phyloP scores from a whole-genome alignment of 1,140 invertebrate genomes.

The Cheumatopsyche charites region DNA sequence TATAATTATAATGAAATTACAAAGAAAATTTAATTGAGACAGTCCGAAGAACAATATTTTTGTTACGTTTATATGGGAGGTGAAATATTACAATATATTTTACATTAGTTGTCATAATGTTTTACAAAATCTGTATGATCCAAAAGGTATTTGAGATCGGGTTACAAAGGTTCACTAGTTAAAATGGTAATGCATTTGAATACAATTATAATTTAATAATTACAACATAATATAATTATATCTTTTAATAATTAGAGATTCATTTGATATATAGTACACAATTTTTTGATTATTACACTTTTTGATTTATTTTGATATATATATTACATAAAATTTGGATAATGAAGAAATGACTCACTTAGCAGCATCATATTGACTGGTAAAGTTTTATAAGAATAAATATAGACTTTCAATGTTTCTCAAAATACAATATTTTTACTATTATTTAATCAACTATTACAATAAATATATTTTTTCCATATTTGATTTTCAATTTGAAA shows the following conservation, averaged over 20 bases:
- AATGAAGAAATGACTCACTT: constrained; percentile 21
- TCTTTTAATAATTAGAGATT: constrained; percentile 3
- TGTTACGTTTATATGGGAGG: not conserved
- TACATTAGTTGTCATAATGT: no score
- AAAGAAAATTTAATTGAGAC: constrained; percentile 4
- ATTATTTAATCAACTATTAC: constrained; percentile 10
- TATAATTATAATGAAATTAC: constrained; percentile 1
- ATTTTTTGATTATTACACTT: no score
- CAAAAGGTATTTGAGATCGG: no score
- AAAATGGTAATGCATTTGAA: no score
- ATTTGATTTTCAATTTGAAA: constrained; percentile 16
- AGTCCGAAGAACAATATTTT: not conserved
- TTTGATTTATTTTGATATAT: no score
- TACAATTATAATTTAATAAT: no score
- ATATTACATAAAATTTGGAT: not conserved
- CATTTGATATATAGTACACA: not conserved
- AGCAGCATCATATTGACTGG: constrained; percentile 19
- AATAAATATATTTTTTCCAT: constrained; percentile 21
- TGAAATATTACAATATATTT: no score
- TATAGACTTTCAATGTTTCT: constrained; percentile 30
- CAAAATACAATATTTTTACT: constrained; percentile 21
- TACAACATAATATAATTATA: not conserved
- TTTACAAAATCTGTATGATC: no score
- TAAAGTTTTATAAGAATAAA: constrained; percentile 37
- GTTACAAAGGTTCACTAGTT: no score